These are phyloP conservation scores for Metopolophium dirhodum DNA, from an alignment of 1,140 invertebrate species.

Conservation along the genomic window DNA sequence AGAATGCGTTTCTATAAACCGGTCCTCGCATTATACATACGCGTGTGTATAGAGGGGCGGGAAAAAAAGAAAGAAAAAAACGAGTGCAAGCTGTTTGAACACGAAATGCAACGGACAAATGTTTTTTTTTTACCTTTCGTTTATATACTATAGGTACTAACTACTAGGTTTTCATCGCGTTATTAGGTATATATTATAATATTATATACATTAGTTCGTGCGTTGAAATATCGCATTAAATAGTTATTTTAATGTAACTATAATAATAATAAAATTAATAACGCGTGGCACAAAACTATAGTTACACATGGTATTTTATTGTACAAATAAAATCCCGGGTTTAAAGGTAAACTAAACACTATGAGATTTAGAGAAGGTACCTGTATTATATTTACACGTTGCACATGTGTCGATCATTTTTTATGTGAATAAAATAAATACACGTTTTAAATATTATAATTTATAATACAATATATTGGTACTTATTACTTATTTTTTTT, in stretches of 20 bases:
- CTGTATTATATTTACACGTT: background rate
- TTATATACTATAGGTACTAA: background rate
- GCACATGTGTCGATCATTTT: background rate
- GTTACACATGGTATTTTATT: background rate
- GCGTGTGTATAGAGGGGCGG: slow-evolving; percentile 12
- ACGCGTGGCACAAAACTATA: too few species aligned
- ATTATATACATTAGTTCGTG: background rate
- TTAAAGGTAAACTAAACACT: background rate
- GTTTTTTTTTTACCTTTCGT: slow-evolving; percentile 9
- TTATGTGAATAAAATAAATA: background rate
- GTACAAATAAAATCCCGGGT: too few species aligned
- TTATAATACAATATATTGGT: background rate
- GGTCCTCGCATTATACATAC: slow-evolving; percentile 12
- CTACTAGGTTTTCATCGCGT: background rate
- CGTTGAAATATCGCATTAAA: too few species aligned
- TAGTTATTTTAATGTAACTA: too few species aligned
- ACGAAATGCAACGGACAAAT: slow-evolving; percentile 27
- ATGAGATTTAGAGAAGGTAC: background rate
- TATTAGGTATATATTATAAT: background rate
- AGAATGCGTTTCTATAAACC: slow-evolving; percentile 37
- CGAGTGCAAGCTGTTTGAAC: slow-evolving; percentile 44
- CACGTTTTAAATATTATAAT: too few species aligned
- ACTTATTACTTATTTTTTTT: background rate
- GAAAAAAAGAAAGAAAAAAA: slow-evolving; percentile 10
- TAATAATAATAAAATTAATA: background rate